Conservation (phyloP, 2,888 invertebrate species). For the Notodonta dromedarius region DNA sequence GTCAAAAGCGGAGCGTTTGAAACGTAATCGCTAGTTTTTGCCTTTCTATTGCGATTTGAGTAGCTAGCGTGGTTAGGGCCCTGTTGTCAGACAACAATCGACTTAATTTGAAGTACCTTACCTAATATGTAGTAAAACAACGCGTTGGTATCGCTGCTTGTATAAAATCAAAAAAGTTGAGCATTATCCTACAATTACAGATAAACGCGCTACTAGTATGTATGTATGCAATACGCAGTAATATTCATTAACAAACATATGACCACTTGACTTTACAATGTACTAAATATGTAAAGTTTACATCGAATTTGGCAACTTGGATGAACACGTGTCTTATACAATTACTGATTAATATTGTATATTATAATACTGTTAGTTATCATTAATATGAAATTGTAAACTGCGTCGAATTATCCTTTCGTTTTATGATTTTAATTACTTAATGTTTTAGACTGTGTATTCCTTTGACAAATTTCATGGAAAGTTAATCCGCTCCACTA, state of each 20-base stretch:
- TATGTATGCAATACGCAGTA: constrained; percentile 60
- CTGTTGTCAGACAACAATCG: neutral
- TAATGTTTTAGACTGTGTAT: neutral
- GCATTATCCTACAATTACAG: constrained; percentile 77
- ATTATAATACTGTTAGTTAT: too few species aligned
- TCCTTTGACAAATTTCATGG: too few species aligned
- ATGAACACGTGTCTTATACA: constrained; percentile 74
- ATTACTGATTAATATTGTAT: too few species aligned
- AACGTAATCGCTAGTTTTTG: too few species aligned
- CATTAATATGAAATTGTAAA: constrained; percentile 42
- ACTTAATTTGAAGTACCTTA: neutral
- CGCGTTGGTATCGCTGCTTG: constrained; percentile 63
- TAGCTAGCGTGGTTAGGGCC: too few species aligned
- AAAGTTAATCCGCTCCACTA: too few species aligned
- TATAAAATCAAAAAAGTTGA: constrained; percentile 77
- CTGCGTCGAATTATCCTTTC: constrained; percentile 19
- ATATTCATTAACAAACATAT: constrained; percentile 73
- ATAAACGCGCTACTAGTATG: constrained; percentile 75
- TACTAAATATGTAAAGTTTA: constrained; percentile 36
- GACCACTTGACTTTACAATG: constrained; percentile 51
- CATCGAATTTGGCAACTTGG: constrained; percentile 80
- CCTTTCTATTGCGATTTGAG: too few species aligned
- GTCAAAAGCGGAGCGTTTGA: too few species aligned
- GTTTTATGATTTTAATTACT: constrained; percentile 20
- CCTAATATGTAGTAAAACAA: constrained; percentile 30